Conservation (phyloP, 1,140 invertebrate genomes). For the Hetaerina americana region DNA sequence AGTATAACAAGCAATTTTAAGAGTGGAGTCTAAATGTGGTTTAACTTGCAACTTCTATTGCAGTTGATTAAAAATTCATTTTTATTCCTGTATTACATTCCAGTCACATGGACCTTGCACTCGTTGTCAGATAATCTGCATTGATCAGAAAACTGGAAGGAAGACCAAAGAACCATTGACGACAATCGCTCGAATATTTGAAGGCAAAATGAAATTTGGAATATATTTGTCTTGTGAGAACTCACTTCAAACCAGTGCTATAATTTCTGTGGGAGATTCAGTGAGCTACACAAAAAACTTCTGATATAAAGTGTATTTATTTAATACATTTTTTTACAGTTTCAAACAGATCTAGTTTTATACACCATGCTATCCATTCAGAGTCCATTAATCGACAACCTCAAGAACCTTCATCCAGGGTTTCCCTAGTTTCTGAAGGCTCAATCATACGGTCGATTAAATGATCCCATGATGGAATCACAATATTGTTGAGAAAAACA, state of each 20-base stretch:
- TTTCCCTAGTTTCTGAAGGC: not conserved
- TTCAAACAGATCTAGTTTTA: slow-evolving; percentile 18
- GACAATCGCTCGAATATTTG: slow-evolving; percentile 56
- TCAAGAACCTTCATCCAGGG: not conserved
- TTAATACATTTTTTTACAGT: slow-evolving; percentile 1
- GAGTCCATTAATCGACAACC: no score
- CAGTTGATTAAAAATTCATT: no score
- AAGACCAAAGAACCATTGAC: slow-evolving; percentile 73
- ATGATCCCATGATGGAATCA: not conserved
- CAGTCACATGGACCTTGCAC: slow-evolving; percentile 65
- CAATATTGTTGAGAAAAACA: not conserved
- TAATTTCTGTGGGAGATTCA: slow-evolving; percentile 25
- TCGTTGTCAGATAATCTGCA: slow-evolving; percentile 89
- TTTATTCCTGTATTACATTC: slow-evolving; percentile 21
- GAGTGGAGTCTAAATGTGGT: no score
- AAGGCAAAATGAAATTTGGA: slow-evolving; percentile 64
- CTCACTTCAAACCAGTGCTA: slow-evolving; percentile 13
- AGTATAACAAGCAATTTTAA: no score
- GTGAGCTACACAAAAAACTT: slow-evolving; percentile 21
- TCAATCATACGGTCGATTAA: not conserved
- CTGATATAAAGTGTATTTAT: not conserved
- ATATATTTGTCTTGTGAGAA: slow-evolving; percentile 45
- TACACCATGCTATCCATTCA: not conserved
- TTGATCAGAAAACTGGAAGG: slow-evolving; percentile 69
- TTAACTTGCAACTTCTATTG: no score